Evolutionary conservation across 2,888 invertebrate species (phyloP), one percentile per base, ranked within the genome.

Genomic region (Tetramorium bicarinatum): DNA sequence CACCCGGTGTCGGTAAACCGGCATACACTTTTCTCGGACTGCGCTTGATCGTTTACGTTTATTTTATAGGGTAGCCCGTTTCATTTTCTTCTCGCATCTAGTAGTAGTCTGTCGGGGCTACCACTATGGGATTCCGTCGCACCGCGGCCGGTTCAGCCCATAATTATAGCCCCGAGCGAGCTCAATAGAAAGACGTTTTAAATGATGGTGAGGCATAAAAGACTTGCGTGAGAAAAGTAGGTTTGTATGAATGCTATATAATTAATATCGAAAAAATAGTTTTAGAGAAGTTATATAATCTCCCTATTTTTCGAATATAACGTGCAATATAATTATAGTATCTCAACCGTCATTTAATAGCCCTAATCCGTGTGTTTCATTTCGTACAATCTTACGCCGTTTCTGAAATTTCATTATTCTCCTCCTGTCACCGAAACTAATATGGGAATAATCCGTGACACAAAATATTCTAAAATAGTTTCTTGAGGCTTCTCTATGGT

Each of bases 381-480:
- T 41, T 2, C n/a, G 9, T 2, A 4, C 41, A n/a, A 54, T n/a
- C 6, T 1, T 9, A 25, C 25, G 25, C 44, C 25, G 2, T n/a
- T 49, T 15, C 6, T 34, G 13, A n/a, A 25, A 15, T 41, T 64
- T 41, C n/a, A 25, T 25, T 25, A 64, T 18, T 54, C 8, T 52
- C n/a, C n/a, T n/a, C 9, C 34, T 18, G 49, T 41, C 66, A 3
- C 18, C 21, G 72, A 44, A 47, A 59, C n/a, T 34, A 41, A 77
- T 66, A 77, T 41, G 54, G 8, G 41, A 25, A 66, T 54, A 64
- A 77, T 66, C 13, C 11, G 34, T 74, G 84, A 82, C 80, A 67
- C 74, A 75, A 64, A 76, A 79, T 83, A 79, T 85, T 80, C 69
- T 79, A 77, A 82, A 77, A 80, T 54, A 44, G 64, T 34, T 74